Evolutionary conservation across 2,113 vertebrate species (phyloP).

Genomic region (Thamnophis sirtalis): DNA sequence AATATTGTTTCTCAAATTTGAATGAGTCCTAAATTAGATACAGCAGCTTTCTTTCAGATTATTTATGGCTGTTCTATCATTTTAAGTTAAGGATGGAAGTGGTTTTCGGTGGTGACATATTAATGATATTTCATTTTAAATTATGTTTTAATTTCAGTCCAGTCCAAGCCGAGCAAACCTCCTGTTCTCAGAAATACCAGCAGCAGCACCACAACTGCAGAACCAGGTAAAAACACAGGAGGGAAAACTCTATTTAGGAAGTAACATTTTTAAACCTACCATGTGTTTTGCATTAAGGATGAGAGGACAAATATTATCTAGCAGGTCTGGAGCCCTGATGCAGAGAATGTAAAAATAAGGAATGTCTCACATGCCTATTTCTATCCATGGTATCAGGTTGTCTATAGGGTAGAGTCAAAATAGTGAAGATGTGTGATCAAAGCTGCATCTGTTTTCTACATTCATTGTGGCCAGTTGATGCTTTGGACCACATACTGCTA

Average conservation of each 20-base stretch:
- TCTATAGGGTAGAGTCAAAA: background rate
- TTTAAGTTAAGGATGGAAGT: background rate
- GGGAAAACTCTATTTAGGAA: background rate
- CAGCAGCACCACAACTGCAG: rapidly evolving
- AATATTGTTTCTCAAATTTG: conserved; percentile 14
- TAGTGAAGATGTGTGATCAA: background rate
- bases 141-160: conserved; percentile 3
- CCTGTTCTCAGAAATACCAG: background rate
- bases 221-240: conserved; percentile 40
- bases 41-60: background rate
- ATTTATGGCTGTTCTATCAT: background rate
- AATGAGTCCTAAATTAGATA: conserved; percentile 4
- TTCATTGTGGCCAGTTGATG: background rate
- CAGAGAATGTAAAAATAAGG: background rate
- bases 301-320: background rate
- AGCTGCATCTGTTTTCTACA: background rate
- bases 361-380: background rate
- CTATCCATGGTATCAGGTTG: background rate
- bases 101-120: background rate
- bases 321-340: background rate
- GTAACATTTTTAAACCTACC: background rate
- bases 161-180: rapidly evolving
- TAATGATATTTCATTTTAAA: background rate
- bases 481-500: background rate
- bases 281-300: background rate